Percentiles rank a stretch among this genome's conserved stretches.
Conservation (phyloP, 2,113 vertebrate species). For the Ophiodon elongatus region DNA sequence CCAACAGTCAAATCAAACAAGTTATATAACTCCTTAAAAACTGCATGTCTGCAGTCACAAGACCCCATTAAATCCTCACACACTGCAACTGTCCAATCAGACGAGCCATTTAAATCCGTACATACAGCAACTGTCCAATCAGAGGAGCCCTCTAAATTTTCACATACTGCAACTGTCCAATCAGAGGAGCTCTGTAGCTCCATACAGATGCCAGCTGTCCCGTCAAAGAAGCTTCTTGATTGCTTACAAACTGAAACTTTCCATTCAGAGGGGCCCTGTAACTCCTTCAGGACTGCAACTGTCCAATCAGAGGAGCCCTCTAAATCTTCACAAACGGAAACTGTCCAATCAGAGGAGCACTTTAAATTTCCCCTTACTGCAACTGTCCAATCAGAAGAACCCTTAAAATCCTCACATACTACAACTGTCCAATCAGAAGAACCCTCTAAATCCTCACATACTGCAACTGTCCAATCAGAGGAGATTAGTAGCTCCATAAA, state of each 20-base stretch:
- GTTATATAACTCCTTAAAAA: conserved; percentile 27
- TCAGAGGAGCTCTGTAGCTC: conserved; percentile 35
- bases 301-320: conserved; percentile 25
- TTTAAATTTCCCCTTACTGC: not conserved
- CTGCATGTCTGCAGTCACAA: conserved; percentile 14
- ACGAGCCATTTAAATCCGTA: not conserved
- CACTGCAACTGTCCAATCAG: not conserved
- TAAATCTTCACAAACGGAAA: conserved; percentile 19
- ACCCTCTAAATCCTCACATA: not conserved
- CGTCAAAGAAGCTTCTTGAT: conserved; percentile 9
- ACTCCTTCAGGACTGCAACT: conserved; percentile 13
- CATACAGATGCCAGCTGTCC: conserved; percentile 27
- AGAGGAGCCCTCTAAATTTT: conserved; percentile 8
- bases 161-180: conserved; percentile 9
- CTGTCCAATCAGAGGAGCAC: conserved; percentile 21
- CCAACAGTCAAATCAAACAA: conserved; percentile 33
- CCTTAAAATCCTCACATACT: not conserved
- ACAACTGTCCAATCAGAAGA: conserved; percentile 29
- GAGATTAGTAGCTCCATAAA: conserved; percentile 12
- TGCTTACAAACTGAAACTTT: conserved; percentile 15
- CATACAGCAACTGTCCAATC: not conserved
- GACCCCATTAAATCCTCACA: not conserved
- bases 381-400: conserved; percentile 26
- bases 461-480: conserved; percentile 37
- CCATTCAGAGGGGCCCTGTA: conserved; percentile 27